Percentiles rank a stretch among this genome's conserved stretches.
These are phyloP conservation scores for Archegozetes longisetosus DNA, from an alignment of 1,140 invertebrate species.

Conservation along the genomic window DNA sequence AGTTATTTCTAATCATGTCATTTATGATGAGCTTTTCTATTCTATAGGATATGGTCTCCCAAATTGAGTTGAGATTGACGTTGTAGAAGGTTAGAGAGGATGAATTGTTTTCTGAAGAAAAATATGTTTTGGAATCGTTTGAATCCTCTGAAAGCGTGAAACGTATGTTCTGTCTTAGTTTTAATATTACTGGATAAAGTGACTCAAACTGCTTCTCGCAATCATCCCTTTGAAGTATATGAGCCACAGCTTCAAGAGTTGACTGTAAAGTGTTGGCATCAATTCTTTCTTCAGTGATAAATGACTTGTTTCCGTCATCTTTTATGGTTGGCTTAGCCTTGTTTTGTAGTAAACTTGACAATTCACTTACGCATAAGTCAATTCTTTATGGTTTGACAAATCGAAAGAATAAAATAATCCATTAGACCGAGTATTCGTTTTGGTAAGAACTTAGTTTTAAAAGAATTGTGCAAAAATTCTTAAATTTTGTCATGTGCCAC, in stretches of 20 bases:
- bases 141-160: neutral
- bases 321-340: neutral
- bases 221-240: neutral
- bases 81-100: neutral
- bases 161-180: neutral
- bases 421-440: neutral
- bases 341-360: neutral
- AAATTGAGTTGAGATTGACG: neutral
- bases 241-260: neutral
- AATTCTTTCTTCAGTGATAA: neutral
- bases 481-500: neutral
- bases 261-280: neutral
- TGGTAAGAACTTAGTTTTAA: neutral
- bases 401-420: neutral
- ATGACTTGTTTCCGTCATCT: neutral
- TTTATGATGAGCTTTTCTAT: neutral
- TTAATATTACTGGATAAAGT: neutral
- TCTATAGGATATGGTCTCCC: neutral
- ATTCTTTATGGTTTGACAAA: too few species aligned
- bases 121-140: neutral
- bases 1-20: neutral
- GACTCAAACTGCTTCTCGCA: neutral
- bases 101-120: too few species aligned
- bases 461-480: neutral
- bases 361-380: neutral